phyloP scores from a whole-genome alignment of 2,113 vertebrate species.

The Leucopsar rothschildi region DNA sequence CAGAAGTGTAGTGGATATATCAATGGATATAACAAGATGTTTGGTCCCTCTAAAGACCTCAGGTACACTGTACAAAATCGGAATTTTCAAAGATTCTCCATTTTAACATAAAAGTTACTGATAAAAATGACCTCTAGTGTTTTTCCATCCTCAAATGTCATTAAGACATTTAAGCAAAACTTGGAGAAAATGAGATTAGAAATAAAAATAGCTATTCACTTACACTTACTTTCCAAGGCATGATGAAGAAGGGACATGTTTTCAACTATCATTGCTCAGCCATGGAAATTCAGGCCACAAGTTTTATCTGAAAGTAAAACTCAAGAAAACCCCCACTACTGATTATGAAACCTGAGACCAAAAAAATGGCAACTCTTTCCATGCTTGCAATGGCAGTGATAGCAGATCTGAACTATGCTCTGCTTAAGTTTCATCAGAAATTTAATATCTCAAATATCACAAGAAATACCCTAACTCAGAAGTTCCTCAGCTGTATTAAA shows the following conservation, averaged over 20 bases:
- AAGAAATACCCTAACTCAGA: neutral
- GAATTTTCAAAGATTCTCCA: neutral
- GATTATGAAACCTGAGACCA: neutral
- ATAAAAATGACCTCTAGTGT: neutral
- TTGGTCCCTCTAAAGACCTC: neutral
- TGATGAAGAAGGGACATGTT: neutral
- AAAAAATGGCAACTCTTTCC: neutral
- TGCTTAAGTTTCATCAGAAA: neutral
- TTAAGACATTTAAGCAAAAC: neutral
- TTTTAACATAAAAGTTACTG: neutral
- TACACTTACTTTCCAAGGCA: neutral
- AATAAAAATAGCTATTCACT: neutral
- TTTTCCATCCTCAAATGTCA: neutral
- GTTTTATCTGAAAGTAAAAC: neutral
- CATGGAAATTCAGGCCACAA: neutral
- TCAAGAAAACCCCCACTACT: neutral
- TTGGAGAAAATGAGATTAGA: neutral
- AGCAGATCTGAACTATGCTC: neutral
- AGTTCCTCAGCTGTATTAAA: neutral
- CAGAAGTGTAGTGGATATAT: neutral
- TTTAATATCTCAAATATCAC: neutral
- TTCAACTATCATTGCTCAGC: neutral
- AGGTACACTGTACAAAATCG: neutral
- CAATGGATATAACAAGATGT: neutral
- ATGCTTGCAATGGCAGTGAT: neutral